Evolutionary conservation across 2,888 invertebrate species (phyloP).

Genomic region (Drosophila multiciliata): DNA sequence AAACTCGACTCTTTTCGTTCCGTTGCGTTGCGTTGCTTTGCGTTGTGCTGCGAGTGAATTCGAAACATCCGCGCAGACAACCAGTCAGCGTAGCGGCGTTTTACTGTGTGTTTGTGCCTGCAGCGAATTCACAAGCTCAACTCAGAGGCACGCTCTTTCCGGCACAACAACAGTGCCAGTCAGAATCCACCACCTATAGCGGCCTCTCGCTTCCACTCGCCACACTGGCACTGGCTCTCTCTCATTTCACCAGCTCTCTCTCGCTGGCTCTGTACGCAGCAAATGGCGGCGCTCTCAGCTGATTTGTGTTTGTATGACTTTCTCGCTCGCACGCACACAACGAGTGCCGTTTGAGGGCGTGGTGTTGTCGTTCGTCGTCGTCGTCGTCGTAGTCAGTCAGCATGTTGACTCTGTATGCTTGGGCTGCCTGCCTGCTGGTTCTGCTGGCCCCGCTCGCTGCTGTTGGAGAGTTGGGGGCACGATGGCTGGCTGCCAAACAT

Average conservation of each 20-base stretch:
- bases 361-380: constrained; percentile 47
- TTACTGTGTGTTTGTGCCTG: constrained; percentile 65
- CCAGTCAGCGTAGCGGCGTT: constrained; percentile 71
- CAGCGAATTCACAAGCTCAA: constrained; percentile 38
- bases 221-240: constrained; percentile 25
- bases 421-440: constrained; percentile 15
- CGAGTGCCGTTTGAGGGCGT: constrained; percentile 68
- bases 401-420: constrained; percentile 31
- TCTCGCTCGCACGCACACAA: constrained; percentile 53
- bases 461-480: constrained; percentile 47
- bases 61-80: constrained; percentile 60
- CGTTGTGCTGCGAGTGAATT: constrained; percentile 26
- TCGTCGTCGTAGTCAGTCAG: constrained; percentile 47
- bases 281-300: constrained; percentile 78
- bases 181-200: constrained; percentile 38
- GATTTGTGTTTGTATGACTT: constrained; percentile 63
- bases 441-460: constrained; percentile 23
- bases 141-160: constrained; percentile 31
- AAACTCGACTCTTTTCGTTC: constrained; percentile 32
- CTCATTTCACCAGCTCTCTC: constrained; percentile 34
- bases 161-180: constrained; percentile 5
- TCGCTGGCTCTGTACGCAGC: constrained; percentile 38
- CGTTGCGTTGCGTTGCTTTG: constrained; percentile 14
- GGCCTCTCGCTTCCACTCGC: constrained; percentile 34
- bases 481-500: constrained; percentile 73